These are phyloP conservation scores for Hipposideros larvatus DNA, from an alignment of 2,797 vertebrate species.

Conservation along the genomic window DNA sequence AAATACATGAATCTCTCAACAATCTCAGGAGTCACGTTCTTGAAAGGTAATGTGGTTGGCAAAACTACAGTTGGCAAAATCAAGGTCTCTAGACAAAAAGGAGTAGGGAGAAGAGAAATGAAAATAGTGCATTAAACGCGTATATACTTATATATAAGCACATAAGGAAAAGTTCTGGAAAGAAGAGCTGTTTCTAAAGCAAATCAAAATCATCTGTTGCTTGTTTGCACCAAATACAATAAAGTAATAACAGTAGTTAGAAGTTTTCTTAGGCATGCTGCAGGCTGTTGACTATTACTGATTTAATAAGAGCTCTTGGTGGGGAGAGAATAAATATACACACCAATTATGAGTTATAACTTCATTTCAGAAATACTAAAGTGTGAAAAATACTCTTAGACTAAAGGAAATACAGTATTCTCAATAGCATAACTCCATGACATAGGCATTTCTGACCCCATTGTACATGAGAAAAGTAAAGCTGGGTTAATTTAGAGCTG, in stretches of 20 bases:
- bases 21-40: neutral
- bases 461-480: neutral
- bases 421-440: neutral
- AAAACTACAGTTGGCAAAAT: neutral
- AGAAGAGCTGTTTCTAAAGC: neutral
- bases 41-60: neutral
- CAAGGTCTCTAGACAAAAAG: neutral
- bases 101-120: neutral
- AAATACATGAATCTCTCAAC: neutral
- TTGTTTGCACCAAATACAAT: slow-evolving; percentile 19
- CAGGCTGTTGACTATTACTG: neutral
- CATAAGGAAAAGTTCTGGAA: slow-evolving; percentile 7
- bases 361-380: slow-evolving; percentile 52
- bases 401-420: neutral
- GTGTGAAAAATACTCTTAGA: neutral
- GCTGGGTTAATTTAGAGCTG: neutral
- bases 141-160: neutral
- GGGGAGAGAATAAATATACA: neutral
- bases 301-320: neutral
- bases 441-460: neutral
- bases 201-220: neutral
- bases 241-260: neutral
- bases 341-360: neutral
- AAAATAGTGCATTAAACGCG: neutral
- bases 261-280: neutral